phyloP scores from a whole-genome alignment of 2,797 vertebrate genomes.

The Sebastes taczanowskii region DNA sequence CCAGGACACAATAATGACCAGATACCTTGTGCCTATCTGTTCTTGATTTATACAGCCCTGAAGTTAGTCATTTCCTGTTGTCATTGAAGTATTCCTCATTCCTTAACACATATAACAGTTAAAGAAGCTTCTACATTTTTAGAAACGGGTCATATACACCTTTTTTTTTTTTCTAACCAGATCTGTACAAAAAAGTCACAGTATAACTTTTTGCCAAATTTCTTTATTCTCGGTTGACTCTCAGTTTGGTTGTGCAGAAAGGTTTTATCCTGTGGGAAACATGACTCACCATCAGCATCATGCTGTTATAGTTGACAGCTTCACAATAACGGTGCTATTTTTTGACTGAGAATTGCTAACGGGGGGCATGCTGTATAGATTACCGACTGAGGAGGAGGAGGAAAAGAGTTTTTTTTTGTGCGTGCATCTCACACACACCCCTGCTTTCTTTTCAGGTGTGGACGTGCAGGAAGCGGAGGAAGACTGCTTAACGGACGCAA shows the following conservation, averaged over 20 bases:
- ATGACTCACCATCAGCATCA: constrained; percentile 70
- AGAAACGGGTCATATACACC: not conserved
- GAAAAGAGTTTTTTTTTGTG: not conserved
- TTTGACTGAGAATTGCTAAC: constrained; percentile 53
- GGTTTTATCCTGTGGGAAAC: constrained; percentile 60
- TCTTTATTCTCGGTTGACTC: constrained; percentile 39
- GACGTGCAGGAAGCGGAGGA: constrained; percentile 68
- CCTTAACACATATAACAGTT: not conserved
- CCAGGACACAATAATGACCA: not conserved
- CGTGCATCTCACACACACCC: constrained; percentile 17
- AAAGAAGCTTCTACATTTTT: not conserved
- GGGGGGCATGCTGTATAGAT: constrained; percentile 49
- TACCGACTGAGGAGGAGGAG: constrained; percentile 30
- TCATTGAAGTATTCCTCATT: not conserved
- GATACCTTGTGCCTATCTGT: not conserved
- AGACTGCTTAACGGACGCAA: constrained; percentile 73
- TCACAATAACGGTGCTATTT: constrained; percentile 61
- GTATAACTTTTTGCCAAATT: constrained; percentile 23
- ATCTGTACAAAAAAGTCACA: constrained; percentile 22
- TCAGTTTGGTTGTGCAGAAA: constrained; percentile 45
- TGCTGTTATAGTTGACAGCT: constrained; percentile 67
- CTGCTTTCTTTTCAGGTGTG: constrained; percentile 68
- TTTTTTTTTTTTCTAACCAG: not conserved
- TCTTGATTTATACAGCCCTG: not conserved
- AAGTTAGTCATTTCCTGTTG: not conserved